These are phyloP conservation scores for Cichladusa arquata DNA, from an alignment of 2,113 vertebrate genomes.

Conservation along the genomic window DNA sequence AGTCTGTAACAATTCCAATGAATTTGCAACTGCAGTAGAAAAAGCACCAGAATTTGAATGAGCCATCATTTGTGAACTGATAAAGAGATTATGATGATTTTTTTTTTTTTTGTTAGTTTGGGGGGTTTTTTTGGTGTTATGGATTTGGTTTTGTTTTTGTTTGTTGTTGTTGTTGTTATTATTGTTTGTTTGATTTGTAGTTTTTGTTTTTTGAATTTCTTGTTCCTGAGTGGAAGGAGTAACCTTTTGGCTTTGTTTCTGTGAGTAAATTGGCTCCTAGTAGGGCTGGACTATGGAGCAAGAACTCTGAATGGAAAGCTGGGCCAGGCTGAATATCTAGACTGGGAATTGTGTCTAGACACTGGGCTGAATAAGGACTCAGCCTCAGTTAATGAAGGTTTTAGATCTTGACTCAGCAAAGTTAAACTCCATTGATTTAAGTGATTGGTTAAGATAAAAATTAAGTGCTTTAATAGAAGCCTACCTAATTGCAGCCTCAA, in stretches of 20 bases:
- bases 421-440: not conserved
- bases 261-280: accelerated
- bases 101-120: no score
- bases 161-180: no score
- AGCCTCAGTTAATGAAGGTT: not conserved
- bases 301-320: not conserved
- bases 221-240: not conserved
- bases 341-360: not conserved
- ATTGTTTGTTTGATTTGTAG: no score
- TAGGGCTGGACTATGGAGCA: not conserved
- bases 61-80: not conserved
- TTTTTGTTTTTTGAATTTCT: not conserved
- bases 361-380: not conserved
- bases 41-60: not conserved
- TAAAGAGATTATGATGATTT: not conserved
- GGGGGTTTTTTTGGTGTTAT: no score
- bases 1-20: not conserved
- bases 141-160: no score
- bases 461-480: not conserved
- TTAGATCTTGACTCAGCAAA: not conserved
- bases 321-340: not conserved
- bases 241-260: not conserved
- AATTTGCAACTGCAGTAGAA: not conserved
- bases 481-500: not conserved
- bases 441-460: not conserved